Evolutionary conservation across 1,140 invertebrate genomes (phyloP).

Genomic region (Pantala flavescens): DNA sequence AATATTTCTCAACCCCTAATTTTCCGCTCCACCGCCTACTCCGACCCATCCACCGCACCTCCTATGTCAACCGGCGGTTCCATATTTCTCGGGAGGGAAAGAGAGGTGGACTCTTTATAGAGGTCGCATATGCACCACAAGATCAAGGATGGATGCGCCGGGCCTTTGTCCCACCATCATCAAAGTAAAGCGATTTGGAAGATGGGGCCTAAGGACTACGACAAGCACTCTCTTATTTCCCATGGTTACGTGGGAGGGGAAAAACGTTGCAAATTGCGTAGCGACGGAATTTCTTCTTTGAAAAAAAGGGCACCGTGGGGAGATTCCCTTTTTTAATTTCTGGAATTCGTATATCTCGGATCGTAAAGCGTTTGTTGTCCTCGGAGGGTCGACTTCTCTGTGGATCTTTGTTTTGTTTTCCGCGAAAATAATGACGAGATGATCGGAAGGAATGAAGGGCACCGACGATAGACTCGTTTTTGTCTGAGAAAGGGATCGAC

Average conservation of each 20-base stretch:
- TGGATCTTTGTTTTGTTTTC: too few species aligned
- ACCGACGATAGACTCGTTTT: too few species aligned
- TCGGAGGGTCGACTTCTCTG: too few species aligned
- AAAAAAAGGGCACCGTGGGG: background rate
- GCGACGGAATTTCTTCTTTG: background rate
- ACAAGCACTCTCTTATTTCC: background rate
- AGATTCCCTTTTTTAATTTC: too few species aligned
- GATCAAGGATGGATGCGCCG: constrained; percentile 8
- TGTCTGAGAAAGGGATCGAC: too few species aligned
- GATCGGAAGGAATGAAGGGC: too few species aligned
- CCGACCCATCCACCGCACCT: background rate
- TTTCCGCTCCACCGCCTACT: background rate
- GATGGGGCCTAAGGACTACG: background rate
- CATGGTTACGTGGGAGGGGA: background rate
- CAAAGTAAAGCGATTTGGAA: constrained; percentile 6
- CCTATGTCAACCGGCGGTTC: background rate
- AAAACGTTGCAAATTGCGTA: background rate
- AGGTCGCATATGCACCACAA: background rate
- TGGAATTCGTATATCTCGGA: too few species aligned
- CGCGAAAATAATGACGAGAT: too few species aligned
- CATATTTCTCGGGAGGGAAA: background rate
- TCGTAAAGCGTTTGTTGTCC: too few species aligned
- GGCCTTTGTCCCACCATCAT: constrained; percentile 31
- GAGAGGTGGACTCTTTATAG: background rate
- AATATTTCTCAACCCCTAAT: background rate